These are phyloP conservation scores for Nothoprocta perdicaria DNA, from an alignment of 2,113 vertebrate genomes.

Conservation along the genomic window DNA sequence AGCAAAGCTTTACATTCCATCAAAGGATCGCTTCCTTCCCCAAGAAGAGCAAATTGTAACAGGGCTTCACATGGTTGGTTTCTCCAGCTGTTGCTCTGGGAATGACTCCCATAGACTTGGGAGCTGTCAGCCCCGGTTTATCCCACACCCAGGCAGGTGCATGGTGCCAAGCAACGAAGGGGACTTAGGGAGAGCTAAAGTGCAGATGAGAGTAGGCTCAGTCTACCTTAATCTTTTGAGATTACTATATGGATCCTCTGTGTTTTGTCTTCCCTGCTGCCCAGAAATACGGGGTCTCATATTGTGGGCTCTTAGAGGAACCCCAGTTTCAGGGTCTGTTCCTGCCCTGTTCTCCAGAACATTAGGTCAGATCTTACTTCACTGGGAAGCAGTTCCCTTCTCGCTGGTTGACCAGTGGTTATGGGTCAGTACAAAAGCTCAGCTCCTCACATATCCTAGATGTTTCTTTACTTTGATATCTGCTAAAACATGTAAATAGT, in stretches of 20 bases:
- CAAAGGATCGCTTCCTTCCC: background rate
- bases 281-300: background rate
- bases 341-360: background rate
- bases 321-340: background rate
- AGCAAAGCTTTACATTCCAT: background rate
- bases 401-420: background rate
- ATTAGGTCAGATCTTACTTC: background rate
- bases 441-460: background rate
- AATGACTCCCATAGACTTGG: background rate
- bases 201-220: background rate
- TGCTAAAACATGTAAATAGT: background rate
- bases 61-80: background rate
- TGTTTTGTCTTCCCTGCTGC: accelerated
- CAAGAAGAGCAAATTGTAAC: background rate
- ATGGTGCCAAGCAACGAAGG: background rate
- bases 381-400: background rate
- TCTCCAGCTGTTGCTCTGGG: background rate
- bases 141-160: background rate
- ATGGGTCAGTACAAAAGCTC: background rate
- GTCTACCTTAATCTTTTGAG: background rate
- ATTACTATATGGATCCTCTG: background rate
- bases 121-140: background rate
- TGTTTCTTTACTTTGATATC: background rate
- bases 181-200: background rate
- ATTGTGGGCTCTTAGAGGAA: background rate